Conservation (phyloP, 2,797 vertebrate genomes). For the Muscicapa comitata region DNA sequence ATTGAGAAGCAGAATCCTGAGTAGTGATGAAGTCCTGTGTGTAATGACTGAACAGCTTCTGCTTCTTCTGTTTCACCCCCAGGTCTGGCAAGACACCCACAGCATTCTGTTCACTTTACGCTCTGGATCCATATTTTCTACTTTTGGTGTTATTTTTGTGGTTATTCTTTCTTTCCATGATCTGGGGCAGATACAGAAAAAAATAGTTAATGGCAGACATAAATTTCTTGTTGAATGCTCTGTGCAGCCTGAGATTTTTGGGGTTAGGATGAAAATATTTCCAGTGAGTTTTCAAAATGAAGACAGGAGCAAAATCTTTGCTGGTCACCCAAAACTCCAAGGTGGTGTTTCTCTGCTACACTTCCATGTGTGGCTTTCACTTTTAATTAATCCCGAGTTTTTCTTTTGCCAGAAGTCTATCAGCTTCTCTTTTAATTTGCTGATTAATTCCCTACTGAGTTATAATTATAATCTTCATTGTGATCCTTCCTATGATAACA, state of each 20-base stretch:
- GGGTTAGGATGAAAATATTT: not conserved
- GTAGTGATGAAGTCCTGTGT: not conserved
- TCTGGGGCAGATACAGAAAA: not conserved
- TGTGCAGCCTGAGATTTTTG: not conserved
- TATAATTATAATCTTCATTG: not conserved
- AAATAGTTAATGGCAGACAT: not conserved
- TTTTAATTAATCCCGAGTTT: constrained; percentile 1
- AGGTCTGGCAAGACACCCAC: not conserved
- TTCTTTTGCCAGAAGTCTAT: not conserved
- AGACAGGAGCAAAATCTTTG: not conserved
- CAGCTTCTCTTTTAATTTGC: constrained; percentile 14
- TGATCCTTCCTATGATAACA: not conserved
- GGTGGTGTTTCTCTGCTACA: not conserved
- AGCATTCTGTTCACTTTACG: not conserved
- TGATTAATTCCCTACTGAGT: not conserved
- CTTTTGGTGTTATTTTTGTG: not conserved
- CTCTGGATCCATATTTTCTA: not conserved
- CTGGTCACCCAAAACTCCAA: not conserved
- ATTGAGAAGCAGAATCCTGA: not conserved
- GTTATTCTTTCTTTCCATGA: not conserved
- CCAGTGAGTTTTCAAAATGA: not conserved
- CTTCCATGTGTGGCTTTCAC: not conserved
- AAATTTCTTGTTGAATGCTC: not conserved
- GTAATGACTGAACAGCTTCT: not conserved
- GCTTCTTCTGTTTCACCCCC: not conserved